A percentile compares a stretch with the other conserved stretches of the same genome.
phyloP scores from a whole-genome alignment of 2,797 vertebrate genomes.

The Microctenopoma lineatum region DNA sequence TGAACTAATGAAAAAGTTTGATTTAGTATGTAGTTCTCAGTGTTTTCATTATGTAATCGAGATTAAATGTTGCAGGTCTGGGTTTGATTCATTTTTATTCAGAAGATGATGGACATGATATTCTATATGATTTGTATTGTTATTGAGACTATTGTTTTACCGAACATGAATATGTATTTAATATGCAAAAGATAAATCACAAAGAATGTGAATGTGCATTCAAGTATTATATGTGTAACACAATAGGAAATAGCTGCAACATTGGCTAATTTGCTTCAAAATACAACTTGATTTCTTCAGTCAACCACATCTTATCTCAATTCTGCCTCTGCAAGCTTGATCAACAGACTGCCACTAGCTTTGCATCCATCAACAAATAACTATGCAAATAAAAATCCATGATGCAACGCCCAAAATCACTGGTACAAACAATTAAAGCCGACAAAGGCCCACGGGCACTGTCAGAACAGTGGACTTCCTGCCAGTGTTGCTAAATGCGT shows the following conservation, averaged over 20 bases:
- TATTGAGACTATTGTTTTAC: too few species aligned
- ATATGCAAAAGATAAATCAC: too few species aligned
- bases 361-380: constrained; percentile 84
- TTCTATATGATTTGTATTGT: too few species aligned
- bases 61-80: too few species aligned
- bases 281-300: constrained; percentile 46
- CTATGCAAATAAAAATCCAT: constrained; percentile 87
- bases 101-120: too few species aligned
- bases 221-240: too few species aligned
- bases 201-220: neutral
- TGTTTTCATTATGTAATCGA: too few species aligned
- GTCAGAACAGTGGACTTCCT: constrained; percentile 59
- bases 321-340: constrained; percentile 55
- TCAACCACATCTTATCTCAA: constrained; percentile 33
- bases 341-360: constrained; percentile 75
- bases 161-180: too few species aligned
- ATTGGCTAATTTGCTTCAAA: constrained; percentile 25
- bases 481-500: constrained; percentile 17
- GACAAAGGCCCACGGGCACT: constrained; percentile 54
- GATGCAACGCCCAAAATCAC: constrained; percentile 81
- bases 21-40: too few species aligned
- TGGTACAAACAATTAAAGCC: constrained; percentile 80
- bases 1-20: too few species aligned
- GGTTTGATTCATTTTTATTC: too few species aligned
- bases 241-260: neutral